Conservation (phyloP, 2,888 invertebrate species). For the Plusia festucae region DNA sequence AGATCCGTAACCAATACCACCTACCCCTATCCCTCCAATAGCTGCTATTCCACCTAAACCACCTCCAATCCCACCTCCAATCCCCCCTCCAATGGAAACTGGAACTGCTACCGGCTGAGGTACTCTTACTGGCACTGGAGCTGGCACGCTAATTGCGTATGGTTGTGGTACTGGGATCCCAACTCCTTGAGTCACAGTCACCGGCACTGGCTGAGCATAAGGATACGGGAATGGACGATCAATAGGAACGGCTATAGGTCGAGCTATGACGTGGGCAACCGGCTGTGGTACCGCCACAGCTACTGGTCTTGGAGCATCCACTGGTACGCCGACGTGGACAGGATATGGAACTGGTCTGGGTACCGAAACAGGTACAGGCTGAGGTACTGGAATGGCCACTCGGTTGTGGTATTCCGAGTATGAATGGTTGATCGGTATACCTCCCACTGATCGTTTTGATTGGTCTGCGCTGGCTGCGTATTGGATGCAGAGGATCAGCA, state of each 20-base stretch:
- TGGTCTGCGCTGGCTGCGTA: constrained; percentile 55
- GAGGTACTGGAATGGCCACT: constrained; percentile 87
- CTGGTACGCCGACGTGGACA: constrained; percentile 86
- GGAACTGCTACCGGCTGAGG: constrained; percentile 75
- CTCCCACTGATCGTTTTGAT: constrained; percentile 59
- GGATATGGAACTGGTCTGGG: constrained; percentile 84
- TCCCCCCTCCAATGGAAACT: constrained; percentile 56
- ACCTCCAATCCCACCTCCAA: constrained; percentile 15
- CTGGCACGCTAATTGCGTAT: constrained; percentile 81
- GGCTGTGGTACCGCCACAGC: constrained; percentile 85
- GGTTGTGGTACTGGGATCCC: constrained; percentile 88
- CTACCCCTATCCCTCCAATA: constrained; percentile 11
- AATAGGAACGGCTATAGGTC: constrained; percentile 84
- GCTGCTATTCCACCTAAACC: constrained; percentile 24
- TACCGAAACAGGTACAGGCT: constrained; percentile 79
- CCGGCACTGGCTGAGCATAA: constrained; percentile 87
- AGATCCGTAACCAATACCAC: constrained; percentile 18
- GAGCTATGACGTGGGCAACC: constrained; percentile 82
- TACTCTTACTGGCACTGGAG: constrained; percentile 78
- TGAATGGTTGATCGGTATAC: constrained; percentile 77
- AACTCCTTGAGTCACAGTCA: constrained; percentile 85
- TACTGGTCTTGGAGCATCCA: constrained; percentile 83
- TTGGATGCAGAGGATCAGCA: constrained; percentile 62
- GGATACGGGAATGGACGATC: constrained; percentile 89
- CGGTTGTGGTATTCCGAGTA: constrained; percentile 83